Evolutionary conservation across 2,797 vertebrate species (phyloP).

Genomic region (Diglossa cyanea): DNA sequence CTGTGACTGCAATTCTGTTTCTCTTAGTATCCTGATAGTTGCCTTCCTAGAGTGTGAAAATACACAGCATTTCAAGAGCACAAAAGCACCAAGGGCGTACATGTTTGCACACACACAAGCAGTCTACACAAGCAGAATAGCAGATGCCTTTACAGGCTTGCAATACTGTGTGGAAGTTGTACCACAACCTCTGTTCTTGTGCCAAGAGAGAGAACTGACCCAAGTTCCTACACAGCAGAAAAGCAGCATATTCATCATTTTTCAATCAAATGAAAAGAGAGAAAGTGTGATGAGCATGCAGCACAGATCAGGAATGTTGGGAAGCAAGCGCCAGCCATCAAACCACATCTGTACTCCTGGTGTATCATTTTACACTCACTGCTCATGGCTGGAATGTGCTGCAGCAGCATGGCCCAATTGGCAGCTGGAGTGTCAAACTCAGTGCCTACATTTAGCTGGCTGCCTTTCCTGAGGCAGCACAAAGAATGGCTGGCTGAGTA

Average conservation of each 20-base stretch:
- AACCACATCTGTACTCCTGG: slow-evolving; percentile 30
- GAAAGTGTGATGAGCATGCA: background rate
- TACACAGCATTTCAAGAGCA: background rate
- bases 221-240: background rate
- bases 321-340: background rate
- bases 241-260: background rate
- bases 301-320: background rate
- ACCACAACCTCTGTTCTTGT: background rate
- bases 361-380: slow-evolving; percentile 22
- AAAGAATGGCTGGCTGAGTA: background rate
- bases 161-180: background rate
- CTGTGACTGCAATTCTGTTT: background rate
- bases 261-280: background rate
- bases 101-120: background rate
- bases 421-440: background rate
- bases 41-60: background rate
- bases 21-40: background rate
- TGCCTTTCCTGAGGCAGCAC: background rate
- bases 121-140: background rate
- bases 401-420: background rate
- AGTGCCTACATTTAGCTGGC: background rate
- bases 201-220: background rate
- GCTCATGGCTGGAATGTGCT: slow-evolving; percentile 36
- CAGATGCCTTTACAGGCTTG: background rate
- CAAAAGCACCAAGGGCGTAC: background rate